These are phyloP conservation scores for Eulemur coronatus DNA, from an alignment of 2,797 vertebrate genomes.

Conservation along the genomic window DNA sequence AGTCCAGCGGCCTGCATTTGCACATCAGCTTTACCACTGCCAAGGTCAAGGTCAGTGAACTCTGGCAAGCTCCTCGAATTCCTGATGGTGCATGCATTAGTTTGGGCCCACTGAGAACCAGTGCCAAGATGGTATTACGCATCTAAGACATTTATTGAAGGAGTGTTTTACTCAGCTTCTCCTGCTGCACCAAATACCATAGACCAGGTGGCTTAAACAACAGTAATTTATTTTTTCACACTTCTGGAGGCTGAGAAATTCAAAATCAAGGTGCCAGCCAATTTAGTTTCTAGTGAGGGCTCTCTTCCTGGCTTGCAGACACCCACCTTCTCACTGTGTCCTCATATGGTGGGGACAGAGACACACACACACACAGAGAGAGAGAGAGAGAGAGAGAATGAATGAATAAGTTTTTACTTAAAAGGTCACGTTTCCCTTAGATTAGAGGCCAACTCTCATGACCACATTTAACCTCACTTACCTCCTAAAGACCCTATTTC, in stretches of 20 bases:
- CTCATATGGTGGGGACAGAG: background rate
- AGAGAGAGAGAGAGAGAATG: background rate
- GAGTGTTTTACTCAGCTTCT: background rate
- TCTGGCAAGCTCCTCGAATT: background rate
- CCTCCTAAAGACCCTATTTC: background rate
- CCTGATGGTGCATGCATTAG: accelerated
- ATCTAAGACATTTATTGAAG: background rate
- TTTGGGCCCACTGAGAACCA: background rate
- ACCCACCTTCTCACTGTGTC: background rate
- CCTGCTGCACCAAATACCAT: background rate
- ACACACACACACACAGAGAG: background rate
- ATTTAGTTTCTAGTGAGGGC: background rate
- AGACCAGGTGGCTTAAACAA: background rate
- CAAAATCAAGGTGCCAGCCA: background rate
- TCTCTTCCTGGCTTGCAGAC: background rate
- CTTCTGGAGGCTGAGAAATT: background rate
- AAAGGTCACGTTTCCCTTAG: background rate
- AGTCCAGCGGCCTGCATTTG: too few relatives aligned
- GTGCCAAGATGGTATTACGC: background rate
- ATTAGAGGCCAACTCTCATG: background rate
- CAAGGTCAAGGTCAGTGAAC: background rate
- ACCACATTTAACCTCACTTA: background rate
- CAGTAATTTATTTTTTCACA: background rate
- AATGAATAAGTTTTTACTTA: background rate
- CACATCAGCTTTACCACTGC: too few relatives aligned